phyloP scores from a whole-genome alignment of 2,113 vertebrate species.

The Dascyllus trimaculatus region DNA sequence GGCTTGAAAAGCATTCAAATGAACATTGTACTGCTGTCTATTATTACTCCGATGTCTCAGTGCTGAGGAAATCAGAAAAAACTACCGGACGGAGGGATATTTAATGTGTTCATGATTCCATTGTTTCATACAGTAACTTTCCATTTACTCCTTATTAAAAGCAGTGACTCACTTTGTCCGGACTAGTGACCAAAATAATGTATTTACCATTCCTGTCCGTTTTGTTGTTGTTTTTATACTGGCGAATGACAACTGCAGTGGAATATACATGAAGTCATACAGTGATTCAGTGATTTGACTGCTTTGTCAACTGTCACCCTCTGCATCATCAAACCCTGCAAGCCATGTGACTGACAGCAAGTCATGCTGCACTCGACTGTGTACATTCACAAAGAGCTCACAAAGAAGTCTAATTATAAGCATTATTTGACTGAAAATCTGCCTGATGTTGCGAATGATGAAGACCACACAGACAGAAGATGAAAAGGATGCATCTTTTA shows the following conservation, averaged over 20 bases:
- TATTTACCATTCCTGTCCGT: neutral
- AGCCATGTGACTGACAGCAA: neutral
- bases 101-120: neutral
- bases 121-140: conserved; percentile 3
- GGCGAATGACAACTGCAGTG: neutral
- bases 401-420: too few species aligned
- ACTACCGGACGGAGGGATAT: neutral
- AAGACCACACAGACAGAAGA: too few species aligned
- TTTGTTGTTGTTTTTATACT: neutral
- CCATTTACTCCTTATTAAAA: conserved; percentile 7
- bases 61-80: neutral
- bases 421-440: too few species aligned
- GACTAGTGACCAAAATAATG: neutral
- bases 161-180: neutral
- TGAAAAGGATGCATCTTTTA: too few species aligned
- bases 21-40: conserved; percentile 9
- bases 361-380: neutral
- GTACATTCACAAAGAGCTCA: neutral
- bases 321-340: neutral
- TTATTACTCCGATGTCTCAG: neutral
- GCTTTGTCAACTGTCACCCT: neutral
- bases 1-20: conserved; percentile 28
- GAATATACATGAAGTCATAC: neutral
- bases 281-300: neutral
- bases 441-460: too few species aligned